A percentile compares a stretch with the other conserved stretches of the same genome.
These are phyloP conservation scores for Xenotilapia leptura DNA, from an alignment of 2,113 vertebrate species.

Conservation along the genomic window DNA sequence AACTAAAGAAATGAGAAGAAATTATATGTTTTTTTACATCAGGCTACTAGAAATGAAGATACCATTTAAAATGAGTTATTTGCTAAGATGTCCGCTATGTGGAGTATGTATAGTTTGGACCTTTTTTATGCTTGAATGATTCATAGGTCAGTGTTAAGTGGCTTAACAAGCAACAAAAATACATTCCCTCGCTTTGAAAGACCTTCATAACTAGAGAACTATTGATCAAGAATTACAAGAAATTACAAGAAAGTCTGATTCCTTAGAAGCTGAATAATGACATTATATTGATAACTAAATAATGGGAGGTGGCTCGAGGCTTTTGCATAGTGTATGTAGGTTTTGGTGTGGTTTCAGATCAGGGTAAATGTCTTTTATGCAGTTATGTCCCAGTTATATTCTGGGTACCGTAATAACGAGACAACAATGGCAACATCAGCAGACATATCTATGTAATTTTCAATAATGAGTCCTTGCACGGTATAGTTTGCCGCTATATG, in stretches of 20 bases:
- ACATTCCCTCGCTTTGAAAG: neutral
- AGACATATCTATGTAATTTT: neutral
- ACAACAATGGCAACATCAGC: neutral
- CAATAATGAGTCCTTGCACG: neutral
- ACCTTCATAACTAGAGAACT: neutral
- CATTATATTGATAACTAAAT: neutral
- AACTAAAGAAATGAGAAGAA: neutral
- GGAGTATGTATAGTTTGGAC: neutral
- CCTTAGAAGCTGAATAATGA: neutral
- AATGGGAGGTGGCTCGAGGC: neutral
- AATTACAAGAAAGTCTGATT: neutral
- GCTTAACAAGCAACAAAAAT: neutral
- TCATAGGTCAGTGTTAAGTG: neutral
- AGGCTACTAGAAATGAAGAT: neutral
- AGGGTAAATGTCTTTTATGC: neutral
- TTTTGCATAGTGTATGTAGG: neutral
- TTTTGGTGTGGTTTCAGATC: neutral
- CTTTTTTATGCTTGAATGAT: neutral
- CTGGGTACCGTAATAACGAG: neutral
- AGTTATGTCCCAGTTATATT: neutral
- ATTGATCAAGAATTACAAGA: neutral
- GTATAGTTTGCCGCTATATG: neutral
- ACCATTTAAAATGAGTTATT: neutral
- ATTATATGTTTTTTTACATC: neutral
- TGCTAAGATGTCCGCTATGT: neutral